These are phyloP conservation scores for Catocala sponsa DNA, from an alignment of 2,888 invertebrate species.

Conservation along the genomic window DNA sequence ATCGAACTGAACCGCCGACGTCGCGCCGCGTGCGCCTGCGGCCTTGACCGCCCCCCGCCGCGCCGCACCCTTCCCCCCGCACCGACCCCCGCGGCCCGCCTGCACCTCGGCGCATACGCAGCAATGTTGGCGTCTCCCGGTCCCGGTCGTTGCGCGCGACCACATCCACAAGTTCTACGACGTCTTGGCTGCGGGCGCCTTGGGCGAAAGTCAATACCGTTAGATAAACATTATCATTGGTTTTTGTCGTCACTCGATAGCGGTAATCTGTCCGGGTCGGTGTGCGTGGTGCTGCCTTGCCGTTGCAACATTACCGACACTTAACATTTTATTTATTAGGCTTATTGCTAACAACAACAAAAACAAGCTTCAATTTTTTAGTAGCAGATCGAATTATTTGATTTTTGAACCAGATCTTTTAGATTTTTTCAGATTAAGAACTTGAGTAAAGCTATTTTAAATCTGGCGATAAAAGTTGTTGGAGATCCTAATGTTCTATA, in stretches of 20 bases:
- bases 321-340: too few species aligned
- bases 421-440: too few species aligned
- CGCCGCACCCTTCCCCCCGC: constrained; percentile 23
- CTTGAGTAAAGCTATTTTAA: too few species aligned
- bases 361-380: neutral
- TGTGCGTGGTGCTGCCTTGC: neutral
- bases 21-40: constrained; percentile 71
- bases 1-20: constrained; percentile 47
- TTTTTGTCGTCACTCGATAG: constrained; percentile 40
- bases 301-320: too few species aligned
- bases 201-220: constrained; percentile 42
- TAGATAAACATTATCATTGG: constrained; percentile 28
- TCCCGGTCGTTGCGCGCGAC: neutral
- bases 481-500: too few species aligned
- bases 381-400: too few species aligned
- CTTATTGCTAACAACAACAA: neutral
- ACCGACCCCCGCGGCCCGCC: constrained; percentile 60
- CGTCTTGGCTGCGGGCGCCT: constrained; percentile 4
- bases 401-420: too few species aligned
- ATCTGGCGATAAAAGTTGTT: too few species aligned
- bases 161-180: constrained; percentile 8
- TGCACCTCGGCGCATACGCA: constrained; percentile 36
- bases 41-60: constrained; percentile 74
- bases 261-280: constrained; percentile 22
- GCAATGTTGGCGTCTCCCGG: constrained; percentile 15